Base-by-base conservation (phyloP, 1,140 invertebrate species). In the Drosophila sucinea region DNA sequence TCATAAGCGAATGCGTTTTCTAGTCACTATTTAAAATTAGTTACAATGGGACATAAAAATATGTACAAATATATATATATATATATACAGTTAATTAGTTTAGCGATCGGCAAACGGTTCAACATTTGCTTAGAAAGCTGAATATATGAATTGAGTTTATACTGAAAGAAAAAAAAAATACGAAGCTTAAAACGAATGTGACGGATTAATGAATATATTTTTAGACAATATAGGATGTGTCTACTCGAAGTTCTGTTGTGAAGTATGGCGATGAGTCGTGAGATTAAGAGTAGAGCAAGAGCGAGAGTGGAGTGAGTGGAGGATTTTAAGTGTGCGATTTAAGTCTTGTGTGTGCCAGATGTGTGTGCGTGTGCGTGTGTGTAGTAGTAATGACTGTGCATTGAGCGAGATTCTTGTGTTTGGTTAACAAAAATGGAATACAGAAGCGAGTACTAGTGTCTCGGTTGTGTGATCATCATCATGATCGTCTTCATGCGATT, bases 1-100 rank as follows among this genome's bases (percentile, higher is more conserved):
- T 41, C 51, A 54, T 69, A 68, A 44, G 77, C 74, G 77, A 89
- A 89, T 84, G 77, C 70, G 77, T 73, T 76, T 79, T 79, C 64
- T 71, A 73, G 82, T 77, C 83, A 83, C 79, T 80, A 71, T 66
- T 32, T 63, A 47, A 44, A 60, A 77, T 58, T 75, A 76, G 74
- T 79, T 83, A 76, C 56, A 54, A 63, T 35, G 35, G 23, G 44
- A 51, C 44, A 51, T 51, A 51, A 23, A 51, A 51, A 51, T 51
- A 51, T 51, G 23, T 51, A 8, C 35, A 38, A 3, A 38, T 10
- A 51, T 25, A 27, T 27, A 51, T 27, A 25, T 47, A 25, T n/a
- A 27, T 51, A 51, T 51, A 51, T 51, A 51, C 44, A 51, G 23
- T 51, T 51, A 51, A 51, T 27, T 2, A 51, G 7, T 25, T 38